phyloP scores from a whole-genome alignment of 2,797 vertebrate species.

The Sorex maritimensis region DNA sequence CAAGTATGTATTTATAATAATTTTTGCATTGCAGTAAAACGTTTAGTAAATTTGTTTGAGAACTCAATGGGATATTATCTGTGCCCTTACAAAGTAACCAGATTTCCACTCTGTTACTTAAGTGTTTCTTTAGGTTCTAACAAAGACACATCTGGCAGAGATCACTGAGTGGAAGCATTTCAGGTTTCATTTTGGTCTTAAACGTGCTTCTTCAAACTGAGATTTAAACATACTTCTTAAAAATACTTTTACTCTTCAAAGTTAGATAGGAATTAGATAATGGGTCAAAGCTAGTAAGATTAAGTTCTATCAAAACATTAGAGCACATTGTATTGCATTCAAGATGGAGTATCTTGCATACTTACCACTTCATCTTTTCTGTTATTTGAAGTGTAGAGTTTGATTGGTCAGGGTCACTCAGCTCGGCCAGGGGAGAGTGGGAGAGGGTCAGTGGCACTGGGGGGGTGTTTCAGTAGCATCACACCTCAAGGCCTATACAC shows the following conservation, averaged over 20 bases:
- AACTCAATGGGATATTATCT: conserved; percentile 62
- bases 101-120: conserved; percentile 28
- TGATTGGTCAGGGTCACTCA: no score
- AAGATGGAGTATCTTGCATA: neutral
- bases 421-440: no score
- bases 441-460: no score
- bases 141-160: conserved; percentile 49
- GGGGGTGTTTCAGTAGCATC: no score
- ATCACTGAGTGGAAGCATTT: conserved; percentile 46
- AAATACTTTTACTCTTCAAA: neutral
- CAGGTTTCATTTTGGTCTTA: conserved; percentile 21
- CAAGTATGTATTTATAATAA: neutral
- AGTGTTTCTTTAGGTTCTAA: conserved; percentile 52
- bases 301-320: neutral
- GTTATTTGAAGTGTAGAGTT: neutral
- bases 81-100: conserved; percentile 67
- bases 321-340: neutral
- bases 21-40: conserved; percentile 27
- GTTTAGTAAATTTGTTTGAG: conserved; percentile 58
- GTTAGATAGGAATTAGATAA: conserved; percentile 10
- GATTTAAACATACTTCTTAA: no score
- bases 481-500: no score
- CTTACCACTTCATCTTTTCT: neutral
- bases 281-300: neutral
- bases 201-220: no score